A percentile compares a stretch with the other conserved stretches of the same genome.
These are phyloP conservation scores for Helobdella robusta DNA, from an alignment of 2,888 invertebrate species.

Conservation along the genomic window DNA sequence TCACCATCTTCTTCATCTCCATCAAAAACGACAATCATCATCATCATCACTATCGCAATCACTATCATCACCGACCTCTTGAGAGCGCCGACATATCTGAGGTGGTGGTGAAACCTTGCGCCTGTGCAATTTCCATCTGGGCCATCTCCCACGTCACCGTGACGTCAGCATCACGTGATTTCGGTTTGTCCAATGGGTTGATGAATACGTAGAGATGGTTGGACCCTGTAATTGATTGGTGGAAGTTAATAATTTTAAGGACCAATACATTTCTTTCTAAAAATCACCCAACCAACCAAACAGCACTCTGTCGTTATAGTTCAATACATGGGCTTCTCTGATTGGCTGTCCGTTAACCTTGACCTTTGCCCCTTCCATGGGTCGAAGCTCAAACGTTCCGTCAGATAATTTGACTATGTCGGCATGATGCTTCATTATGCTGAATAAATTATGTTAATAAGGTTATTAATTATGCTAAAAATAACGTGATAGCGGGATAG, in stretches of 20 bases:
- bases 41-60: too few species aligned
- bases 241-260: neutral
- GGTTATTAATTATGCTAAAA: neutral
- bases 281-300: conserved; percentile 47
- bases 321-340: conserved; percentile 40
- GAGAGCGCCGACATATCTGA: conserved; percentile 42
- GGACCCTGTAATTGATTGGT: conserved; percentile 41
- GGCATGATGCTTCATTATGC: conserved; percentile 35
- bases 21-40: neutral
- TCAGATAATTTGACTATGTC: neutral
- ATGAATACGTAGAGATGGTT: conserved; percentile 49
- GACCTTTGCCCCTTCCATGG: conserved; percentile 42
- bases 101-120: conserved; percentile 47
- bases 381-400: conserved; percentile 4
- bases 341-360: conserved; percentile 49
- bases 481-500: too few species aligned
- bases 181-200: conserved; percentile 40
- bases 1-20: too few species aligned
- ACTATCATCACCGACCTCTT: too few species aligned
- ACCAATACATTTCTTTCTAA: too few species aligned
- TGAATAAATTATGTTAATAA: conserved; percentile 28
- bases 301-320: conserved; percentile 48
- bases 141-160: conserved; percentile 49
- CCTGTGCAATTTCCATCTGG: conserved; percentile 50
- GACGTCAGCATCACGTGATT: conserved; percentile 39